Base-by-base conservation (phyloP, 1,140 invertebrate genomes). In the Drosophila ironensis region DNA sequence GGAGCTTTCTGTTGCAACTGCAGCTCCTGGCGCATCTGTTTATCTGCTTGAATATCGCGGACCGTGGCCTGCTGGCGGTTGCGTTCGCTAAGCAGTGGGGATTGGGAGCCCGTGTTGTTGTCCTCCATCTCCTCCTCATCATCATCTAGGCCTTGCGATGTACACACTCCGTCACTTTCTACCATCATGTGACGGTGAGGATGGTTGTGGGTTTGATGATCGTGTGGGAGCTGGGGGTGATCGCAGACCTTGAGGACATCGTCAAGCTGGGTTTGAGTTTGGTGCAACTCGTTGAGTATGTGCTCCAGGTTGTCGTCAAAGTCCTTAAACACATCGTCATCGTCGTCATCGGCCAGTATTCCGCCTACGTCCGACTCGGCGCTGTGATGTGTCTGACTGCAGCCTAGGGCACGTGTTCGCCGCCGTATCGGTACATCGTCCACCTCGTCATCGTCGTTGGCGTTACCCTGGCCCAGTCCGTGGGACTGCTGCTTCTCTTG, bases 51-150 rank as follows among this genome's bases (percentile, higher is more conserved):
- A 16, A 77, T 66, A 30, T 82, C 63, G 8, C 78, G 61, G 9
- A 54, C 42, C 4, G 53, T 63, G 1, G 41, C 67, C 53, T 51
- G 63, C 33, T 82, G 69, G 11, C 70, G 70, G 40, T 87, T 78
- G 4, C 70, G 73, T 11, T 57, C 69, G 56, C 92, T 92, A 12
- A 93, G 82, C 37, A 93, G 71, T 0, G 92, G 92, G 1, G 92
- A 93, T 24, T 92, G 82, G 0, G 92, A 93, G 0, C 92, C 92
- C 7, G 80, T 84, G 66, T 93, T 93, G 53, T 92, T 92, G 72
- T 93, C 92, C 50, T 93, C 92, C 51, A 91, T 92, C 68, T 93
- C 92, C 4, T 86, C 80, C 4, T 86, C 80, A 5, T 86, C 80
- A 8, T 84, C 76, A 0, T 51, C 64, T 12, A 38, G 16, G 2